These are phyloP conservation scores for Macrophya alboannulata DNA, from an alignment of 2,888 invertebrate species.

Conservation along the genomic window DNA sequence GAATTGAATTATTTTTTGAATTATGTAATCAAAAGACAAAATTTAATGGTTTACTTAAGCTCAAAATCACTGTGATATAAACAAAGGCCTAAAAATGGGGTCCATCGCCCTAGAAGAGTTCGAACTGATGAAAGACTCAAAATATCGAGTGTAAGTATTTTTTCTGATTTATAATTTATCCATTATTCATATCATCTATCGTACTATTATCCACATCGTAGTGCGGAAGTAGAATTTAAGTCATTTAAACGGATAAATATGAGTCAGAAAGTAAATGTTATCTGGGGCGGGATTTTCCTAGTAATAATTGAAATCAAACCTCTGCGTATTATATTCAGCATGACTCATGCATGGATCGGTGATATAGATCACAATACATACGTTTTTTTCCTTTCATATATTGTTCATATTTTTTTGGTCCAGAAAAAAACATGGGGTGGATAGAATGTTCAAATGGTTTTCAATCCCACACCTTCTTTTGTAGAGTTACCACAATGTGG, in stretches of 20 bases:
- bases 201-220: background rate
- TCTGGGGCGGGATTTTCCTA: background rate
- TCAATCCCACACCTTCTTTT: background rate
- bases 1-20: conserved; percentile 23
- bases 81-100: conserved; percentile 76
- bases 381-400: background rate
- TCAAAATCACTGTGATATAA: conserved; percentile 35
- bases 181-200: conserved; percentile 4
- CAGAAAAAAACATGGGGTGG: background rate
- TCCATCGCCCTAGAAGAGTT: conserved; percentile 88
- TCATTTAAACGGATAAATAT: background rate
- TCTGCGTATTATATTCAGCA: background rate
- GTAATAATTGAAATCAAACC: conserved; percentile 16
- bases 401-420: background rate
- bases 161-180: conserved; percentile 37
- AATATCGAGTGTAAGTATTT: conserved; percentile 86
- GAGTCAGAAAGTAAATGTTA: background rate
- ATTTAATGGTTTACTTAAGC: conserved; percentile 17
- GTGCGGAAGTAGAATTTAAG: background rate
- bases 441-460: background rate
- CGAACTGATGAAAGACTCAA: conserved; percentile 90
- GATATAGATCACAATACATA: conserved; percentile 4
- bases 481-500: background rate
- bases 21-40: conserved; percentile 53
- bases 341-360: conserved; percentile 16